These are phyloP conservation scores for Agriopis aurantiaria DNA, from an alignment of 2,888 invertebrate species.

Conservation along the genomic window DNA sequence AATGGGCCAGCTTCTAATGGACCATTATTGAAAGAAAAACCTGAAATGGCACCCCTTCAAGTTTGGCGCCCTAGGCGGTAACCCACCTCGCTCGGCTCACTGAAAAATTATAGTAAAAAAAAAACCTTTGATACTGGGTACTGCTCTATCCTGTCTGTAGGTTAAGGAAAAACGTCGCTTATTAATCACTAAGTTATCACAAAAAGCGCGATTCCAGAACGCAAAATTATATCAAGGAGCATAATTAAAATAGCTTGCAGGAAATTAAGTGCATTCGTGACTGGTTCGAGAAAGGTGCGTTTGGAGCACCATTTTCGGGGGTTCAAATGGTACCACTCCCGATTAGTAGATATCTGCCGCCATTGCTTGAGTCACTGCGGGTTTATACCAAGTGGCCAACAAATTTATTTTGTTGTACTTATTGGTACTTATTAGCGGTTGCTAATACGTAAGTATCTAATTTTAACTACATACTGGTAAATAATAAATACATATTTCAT, in stretches of 20 bases:
- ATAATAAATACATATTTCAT: slow-evolving; percentile 1
- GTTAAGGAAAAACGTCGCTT: background rate
- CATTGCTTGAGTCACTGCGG: background rate
- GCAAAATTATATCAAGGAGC: background rate
- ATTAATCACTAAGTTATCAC: background rate
- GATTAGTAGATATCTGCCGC: background rate
- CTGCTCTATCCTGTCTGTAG: background rate
- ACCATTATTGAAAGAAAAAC: too few species aligned
- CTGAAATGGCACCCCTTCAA: too few species aligned
- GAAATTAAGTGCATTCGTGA: slow-evolving; percentile 13
- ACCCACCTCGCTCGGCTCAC: too few species aligned
- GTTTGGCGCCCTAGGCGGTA: too few species aligned
- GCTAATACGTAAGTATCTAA: background rate
- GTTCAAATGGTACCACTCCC: background rate
- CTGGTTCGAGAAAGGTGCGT: slow-evolving; percentile 23
- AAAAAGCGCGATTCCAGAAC: background rate
- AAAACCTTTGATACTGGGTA: background rate
- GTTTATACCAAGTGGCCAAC: background rate
- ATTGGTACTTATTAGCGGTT: too few species aligned
- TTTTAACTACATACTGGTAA: background rate
- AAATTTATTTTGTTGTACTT: background rate
- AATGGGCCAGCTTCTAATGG: too few species aligned
- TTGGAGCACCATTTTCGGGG: slow-evolving; percentile 17
- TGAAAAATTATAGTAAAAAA: background rate
- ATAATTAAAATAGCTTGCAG: background rate